Percentiles rank a stretch among this genome's conserved stretches.
Evolutionary conservation across 2,888 invertebrate species (phyloP).

Genomic region (Drosophila flavopinicola): DNA sequence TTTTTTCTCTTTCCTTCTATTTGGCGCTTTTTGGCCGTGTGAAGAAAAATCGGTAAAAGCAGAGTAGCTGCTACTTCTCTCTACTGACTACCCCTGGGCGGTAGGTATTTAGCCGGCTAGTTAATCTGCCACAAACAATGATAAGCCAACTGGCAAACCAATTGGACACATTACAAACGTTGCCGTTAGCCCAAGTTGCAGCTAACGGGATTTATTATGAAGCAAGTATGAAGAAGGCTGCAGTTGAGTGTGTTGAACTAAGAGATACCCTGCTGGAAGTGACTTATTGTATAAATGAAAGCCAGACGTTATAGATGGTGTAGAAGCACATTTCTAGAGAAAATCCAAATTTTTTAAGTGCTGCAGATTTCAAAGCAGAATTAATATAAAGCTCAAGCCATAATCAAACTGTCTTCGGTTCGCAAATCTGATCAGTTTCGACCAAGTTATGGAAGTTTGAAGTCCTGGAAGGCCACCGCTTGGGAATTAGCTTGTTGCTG

Average conservation of each 20-base stretch:
- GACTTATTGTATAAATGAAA: too few species aligned
- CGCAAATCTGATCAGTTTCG: too few species aligned
- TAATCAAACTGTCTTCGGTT: too few species aligned
- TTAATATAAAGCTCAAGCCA: too few species aligned
- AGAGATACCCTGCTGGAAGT: neutral
- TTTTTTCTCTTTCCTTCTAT: too few species aligned
- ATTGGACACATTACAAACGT: constrained; percentile 69
- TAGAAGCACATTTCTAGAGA: too few species aligned
- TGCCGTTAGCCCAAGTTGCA: constrained; percentile 62
- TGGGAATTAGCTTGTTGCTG: too few species aligned
- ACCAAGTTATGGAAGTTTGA: too few species aligned
- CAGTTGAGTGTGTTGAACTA: neutral
- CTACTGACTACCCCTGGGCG: constrained; percentile 21
- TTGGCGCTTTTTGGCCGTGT: constrained; percentile 32
- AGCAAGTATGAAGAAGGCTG: constrained; percentile 12
- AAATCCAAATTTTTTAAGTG: too few species aligned
- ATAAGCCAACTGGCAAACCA: constrained; percentile 52
- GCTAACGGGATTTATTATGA: constrained; percentile 63
- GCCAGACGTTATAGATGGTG: neutral
- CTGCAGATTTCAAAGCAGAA: too few species aligned
- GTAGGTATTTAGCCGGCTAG: constrained; percentile 23
- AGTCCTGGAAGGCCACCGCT: too few species aligned
- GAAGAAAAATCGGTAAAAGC: constrained; percentile 54
- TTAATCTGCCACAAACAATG: constrained; percentile 47
- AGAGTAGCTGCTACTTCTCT: constrained; percentile 25